Base-by-base conservation (phyloP, 2,797 vertebrate species). In the Phoeniculus purpureus region DNA sequence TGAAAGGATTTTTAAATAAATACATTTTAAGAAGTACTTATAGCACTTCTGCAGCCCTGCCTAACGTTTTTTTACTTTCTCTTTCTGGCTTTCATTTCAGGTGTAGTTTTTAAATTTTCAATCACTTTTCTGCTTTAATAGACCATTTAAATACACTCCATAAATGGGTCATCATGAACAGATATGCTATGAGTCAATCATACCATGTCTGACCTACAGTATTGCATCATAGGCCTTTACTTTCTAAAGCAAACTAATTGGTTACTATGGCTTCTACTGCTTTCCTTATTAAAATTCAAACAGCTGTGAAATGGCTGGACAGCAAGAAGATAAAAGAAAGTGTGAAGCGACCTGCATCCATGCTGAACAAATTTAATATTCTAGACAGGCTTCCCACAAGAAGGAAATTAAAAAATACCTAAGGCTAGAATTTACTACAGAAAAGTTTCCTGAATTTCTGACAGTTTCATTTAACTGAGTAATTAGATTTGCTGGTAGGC, bases 401-500 rank as follows among this genome's bases (percentile, higher is more conserved):
- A 97, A 97, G 87, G 78, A 97, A 97, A 98, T 97, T 96, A 97
- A 97, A 95, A 96, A 96, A 96, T 86, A 95, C 96, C 93, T 97
- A 94, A 68, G 95, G 97, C 92, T 95, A 96, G 96, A 97, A 97
- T 97, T 97, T 96, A 96, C 82, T 95, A 95, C 85, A 96, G 94
- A 95, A 97, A 96, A 82, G 71, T 94, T 96, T 97, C 82, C 91
- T 95, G 95, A 95, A 96, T 97, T 97, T 96, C 93, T 97, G 94
- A 96, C 94, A 97, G 79, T 97, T 97, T 97, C 95, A 97, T 97
- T 98, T 97, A 97, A 95, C 83, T 96, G 81, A 95, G 96, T 97
- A 97, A 98, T 98, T 97, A 97, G 96, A 97, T 96, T 97, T 93
- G 90, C 96, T 97, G 92, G 76, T 95, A 96, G 96, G 95, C 91